These are phyloP conservation scores for Aphidius colemani DNA, from an alignment of 2,888 invertebrate species.

Conservation along the genomic window DNA sequence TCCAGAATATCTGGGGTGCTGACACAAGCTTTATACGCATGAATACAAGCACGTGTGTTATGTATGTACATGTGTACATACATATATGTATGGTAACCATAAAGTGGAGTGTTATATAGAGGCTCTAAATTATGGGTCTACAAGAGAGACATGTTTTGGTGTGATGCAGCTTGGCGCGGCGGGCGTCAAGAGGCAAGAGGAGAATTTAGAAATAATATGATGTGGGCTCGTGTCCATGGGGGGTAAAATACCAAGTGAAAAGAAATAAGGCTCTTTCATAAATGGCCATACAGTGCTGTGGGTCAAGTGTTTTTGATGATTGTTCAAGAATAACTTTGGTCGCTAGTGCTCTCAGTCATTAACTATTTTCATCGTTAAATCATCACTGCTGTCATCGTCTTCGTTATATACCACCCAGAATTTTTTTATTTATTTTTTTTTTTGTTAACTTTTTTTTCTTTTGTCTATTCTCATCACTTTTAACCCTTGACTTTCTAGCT, in stretches of 20 bases:
- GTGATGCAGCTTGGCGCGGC: background rate
- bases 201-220: slow-evolving; percentile 35
- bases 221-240: slow-evolving; percentile 46
- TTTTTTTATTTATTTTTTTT: background rate
- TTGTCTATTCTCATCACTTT: no score
- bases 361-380: slow-evolving; percentile 54
- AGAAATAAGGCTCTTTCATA: background rate
- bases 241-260: slow-evolving; percentile 32
- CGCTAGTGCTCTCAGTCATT: slow-evolving; percentile 47
- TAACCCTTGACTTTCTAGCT: no score
- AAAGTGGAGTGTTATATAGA: slow-evolving; percentile 14
- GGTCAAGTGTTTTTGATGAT: slow-evolving; percentile 40
- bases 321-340: slow-evolving; percentile 50
- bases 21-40: no score
- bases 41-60: no score
- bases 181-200: slow-evolving; percentile 16
- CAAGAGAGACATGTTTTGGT: slow-evolving; percentile 5
- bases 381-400: slow-evolving; percentile 59
- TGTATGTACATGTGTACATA: no score
- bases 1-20: no score
- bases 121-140: slow-evolving; percentile 8
- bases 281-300: slow-evolving; percentile 28
- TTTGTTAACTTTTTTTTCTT: no score
- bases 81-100: slow-evolving; percentile 1
- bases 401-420: slow-evolving; percentile 54